Percentiles rank a stretch among this genome's conserved stretches.
phyloP scores from a whole-genome alignment of 2,888 invertebrate species.

The Candidula unifasciata region DNA sequence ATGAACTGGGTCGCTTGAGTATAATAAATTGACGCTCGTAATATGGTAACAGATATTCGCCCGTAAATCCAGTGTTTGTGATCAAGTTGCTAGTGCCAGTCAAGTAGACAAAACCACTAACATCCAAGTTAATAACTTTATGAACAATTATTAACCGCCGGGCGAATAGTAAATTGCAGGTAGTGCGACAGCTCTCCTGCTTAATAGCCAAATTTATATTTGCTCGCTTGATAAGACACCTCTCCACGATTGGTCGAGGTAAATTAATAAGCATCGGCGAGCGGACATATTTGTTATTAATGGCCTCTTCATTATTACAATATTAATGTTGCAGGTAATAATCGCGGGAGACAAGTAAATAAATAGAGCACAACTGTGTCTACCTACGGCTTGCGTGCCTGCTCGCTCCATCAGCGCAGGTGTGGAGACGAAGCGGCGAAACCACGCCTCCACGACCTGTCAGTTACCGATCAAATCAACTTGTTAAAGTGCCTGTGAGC shows the following conservation, averaged over 20 bases:
- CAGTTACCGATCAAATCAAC: neutral
- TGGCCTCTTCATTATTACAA: slow-evolving; percentile 12
- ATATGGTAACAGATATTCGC: no score
- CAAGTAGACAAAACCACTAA: neutral
- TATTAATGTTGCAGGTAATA: slow-evolving; percentile 23
- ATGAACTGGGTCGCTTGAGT: no score
- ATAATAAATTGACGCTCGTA: no score
- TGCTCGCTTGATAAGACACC: neutral
- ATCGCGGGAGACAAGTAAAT: slow-evolving; percentile 24
- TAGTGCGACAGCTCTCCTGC: neutral
- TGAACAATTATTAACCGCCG: slow-evolving; percentile 13
- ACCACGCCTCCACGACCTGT: slow-evolving; percentile 27
- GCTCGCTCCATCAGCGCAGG: slow-evolving; percentile 16
- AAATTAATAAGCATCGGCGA: slow-evolving; percentile 3
- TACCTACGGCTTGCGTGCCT: neutral
- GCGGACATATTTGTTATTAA: slow-evolving; percentile 22
- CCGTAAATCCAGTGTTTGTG: no score
- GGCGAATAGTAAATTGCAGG: neutral
- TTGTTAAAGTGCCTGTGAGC: neutral
- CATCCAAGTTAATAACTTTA: neutral
- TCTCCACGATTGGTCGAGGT: slow-evolving; percentile 12
- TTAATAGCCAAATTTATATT: slow-evolving; percentile 5
- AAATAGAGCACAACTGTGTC: slow-evolving; percentile 23
- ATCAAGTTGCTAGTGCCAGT: neutral
- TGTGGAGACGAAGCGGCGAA: neutral